Evolutionary conservation across 1,140 invertebrate species (phyloP).

Genomic region (Hylaeus volcanicus): DNA sequence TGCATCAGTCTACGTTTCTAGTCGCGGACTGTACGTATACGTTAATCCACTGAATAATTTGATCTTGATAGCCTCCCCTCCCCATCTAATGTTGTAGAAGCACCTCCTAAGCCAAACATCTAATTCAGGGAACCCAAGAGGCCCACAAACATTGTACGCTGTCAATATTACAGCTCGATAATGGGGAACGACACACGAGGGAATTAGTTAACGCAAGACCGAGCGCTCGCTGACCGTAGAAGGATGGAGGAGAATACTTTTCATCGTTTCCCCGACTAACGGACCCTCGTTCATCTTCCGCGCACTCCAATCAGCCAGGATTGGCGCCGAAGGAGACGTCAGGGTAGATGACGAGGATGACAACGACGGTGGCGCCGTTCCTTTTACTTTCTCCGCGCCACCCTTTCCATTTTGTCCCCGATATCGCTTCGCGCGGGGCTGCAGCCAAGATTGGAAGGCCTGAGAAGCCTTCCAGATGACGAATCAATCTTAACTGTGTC

Average conservation of each 20-base stretch:
- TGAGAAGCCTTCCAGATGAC: neutral
- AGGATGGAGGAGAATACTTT: constrained; percentile 1
- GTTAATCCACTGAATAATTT: no score
- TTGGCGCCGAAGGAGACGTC: constrained; percentile 26
- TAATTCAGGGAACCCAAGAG: no score
- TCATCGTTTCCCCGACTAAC: neutral
- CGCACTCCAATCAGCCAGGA: neutral
- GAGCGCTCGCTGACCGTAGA: neutral
- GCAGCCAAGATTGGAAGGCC: neutral
- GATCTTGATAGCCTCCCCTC: no score
- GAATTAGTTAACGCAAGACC: neutral
- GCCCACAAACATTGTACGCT: neutral
- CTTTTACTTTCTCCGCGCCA: neutral
- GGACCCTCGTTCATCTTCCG: constrained; percentile 15
- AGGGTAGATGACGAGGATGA: neutral
- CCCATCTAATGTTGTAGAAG: no score
- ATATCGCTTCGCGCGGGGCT: neutral
- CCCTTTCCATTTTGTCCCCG: neutral
- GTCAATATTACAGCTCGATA: neutral
- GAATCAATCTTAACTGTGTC: constrained; percentile 22
- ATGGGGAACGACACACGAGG: neutral
- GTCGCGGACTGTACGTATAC: no score
- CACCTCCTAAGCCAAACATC: no score
- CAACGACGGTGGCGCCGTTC: neutral
- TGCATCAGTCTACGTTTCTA: no score